These are phyloP conservation scores for Euwallacea fornicatus DNA, from an alignment of 1,140 invertebrate genomes.

Conservation along the genomic window DNA sequence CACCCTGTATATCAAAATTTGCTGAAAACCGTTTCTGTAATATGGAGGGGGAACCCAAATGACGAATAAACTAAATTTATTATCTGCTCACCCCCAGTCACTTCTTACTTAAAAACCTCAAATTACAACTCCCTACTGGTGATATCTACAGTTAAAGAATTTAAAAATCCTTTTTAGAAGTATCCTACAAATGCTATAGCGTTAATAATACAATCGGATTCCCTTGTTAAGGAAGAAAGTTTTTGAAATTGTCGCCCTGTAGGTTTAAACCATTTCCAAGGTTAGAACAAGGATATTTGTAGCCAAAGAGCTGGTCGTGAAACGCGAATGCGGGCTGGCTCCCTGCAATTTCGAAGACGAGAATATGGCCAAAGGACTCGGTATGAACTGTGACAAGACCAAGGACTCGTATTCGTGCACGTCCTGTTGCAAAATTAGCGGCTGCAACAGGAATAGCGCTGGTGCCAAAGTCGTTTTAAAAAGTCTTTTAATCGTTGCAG, in stretches of 20 bases:
- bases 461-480: neutral
- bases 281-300: conserved; percentile 40
- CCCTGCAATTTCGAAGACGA: conserved; percentile 57
- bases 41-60: neutral
- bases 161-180: no score
- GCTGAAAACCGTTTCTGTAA: neutral
- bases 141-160: no score
- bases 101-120: no score
- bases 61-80: no score
- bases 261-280: no score
- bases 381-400: conserved; percentile 55
- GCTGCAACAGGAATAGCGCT: conserved; percentile 50
- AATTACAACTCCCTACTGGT: no score
- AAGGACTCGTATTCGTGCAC: conserved; percentile 54
- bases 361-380: conserved; percentile 53
- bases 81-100: no score
- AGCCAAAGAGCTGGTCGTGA: conserved; percentile 53
- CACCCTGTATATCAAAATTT: no score
- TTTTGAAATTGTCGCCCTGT: no score
- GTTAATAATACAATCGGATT: neutral
- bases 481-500: neutral
- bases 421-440: conserved; percentile 53
- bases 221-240: neutral
- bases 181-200: neutral
- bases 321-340: conserved; percentile 57